Percentiles rank a stretch among this genome's conserved stretches.
phyloP scores from a whole-genome alignment of 1,140 invertebrate species.

The Pseudomyrmex dendroicus region DNA sequence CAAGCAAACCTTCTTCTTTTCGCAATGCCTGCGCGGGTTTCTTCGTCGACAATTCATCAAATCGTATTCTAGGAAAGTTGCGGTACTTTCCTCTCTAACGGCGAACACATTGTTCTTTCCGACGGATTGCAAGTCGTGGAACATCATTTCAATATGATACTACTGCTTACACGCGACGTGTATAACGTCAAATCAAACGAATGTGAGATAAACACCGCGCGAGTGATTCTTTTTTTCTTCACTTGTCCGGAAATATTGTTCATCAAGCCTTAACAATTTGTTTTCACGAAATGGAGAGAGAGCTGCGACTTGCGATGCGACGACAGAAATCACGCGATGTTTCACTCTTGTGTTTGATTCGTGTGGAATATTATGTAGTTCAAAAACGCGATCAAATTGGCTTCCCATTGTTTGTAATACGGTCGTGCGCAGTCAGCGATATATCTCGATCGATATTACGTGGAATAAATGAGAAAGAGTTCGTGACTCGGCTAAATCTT shows the following conservation, averaged over 20 bases:
- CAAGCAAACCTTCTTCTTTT: too few relatives aligned
- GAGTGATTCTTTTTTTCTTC: neutral
- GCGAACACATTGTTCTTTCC: too few relatives aligned
- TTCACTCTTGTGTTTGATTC: slow-evolving; percentile 26
- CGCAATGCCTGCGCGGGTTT: too few relatives aligned
- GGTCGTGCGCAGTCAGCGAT: neutral
- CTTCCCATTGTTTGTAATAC: slow-evolving; percentile 36
- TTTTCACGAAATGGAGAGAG: neutral
- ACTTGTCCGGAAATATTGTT: too few relatives aligned
- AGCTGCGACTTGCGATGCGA: neutral
- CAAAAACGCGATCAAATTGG: slow-evolving; percentile 18
- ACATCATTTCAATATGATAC: too few relatives aligned
- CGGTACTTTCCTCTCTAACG: too few relatives aligned
- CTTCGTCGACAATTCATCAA: too few relatives aligned
- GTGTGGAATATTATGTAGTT: slow-evolving; percentile 28
- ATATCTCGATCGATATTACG: slow-evolving; percentile 9
- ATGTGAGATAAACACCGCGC: too few relatives aligned
- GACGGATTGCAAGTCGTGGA: too few relatives aligned
- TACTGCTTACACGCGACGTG: too few relatives aligned
- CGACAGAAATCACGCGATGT: slow-evolving; percentile 10
- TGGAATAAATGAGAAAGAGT: slow-evolving; percentile 39
- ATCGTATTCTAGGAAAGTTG: too few relatives aligned
- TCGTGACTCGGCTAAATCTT: slow-evolving; percentile 62
- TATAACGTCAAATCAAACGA: too few relatives aligned
- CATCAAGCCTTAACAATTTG: neutral